A percentile compares a stretch with the other conserved stretches of the same genome.
These are phyloP conservation scores for Brenthis daphne DNA, from an alignment of 2,888 invertebrate genomes.

Conservation along the genomic window DNA sequence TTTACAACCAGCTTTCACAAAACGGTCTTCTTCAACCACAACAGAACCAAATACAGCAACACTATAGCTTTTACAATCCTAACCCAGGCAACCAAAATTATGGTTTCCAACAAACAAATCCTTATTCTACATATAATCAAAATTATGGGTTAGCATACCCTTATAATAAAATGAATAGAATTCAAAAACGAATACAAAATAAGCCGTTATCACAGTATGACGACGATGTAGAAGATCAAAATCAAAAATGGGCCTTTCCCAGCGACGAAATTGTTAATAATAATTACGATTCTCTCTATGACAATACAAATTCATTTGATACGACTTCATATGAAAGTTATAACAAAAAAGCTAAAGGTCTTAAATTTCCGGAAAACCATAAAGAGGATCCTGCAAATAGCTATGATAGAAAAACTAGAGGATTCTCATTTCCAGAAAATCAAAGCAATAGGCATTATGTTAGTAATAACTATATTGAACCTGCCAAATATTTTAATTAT, in stretches of 20 bases:
- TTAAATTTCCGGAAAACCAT: conserved; percentile 45
- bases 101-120: conserved; percentile 42
- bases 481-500: conserved; percentile 8
- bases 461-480: conserved; percentile 14
- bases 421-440: conserved; percentile 44
- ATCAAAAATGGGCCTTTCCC: conserved; percentile 61
- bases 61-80: conserved; percentile 39
- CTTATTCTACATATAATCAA: conserved; percentile 35
- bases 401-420: conserved; percentile 36
- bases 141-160: conserved; percentile 36
- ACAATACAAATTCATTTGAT: conserved; percentile 20
- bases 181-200: conserved; percentile 66
- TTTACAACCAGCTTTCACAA: conserved; percentile 60
- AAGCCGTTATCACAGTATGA: conserved; percentile 45
- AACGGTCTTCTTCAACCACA: conserved; percentile 45
- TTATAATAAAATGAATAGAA: conserved; percentile 50
- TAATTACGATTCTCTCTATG: conserved; percentile 16
- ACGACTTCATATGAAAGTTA: conserved; percentile 25
- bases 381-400: conserved; percentile 31
- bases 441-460: conserved; percentile 15
- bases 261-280: conserved; percentile 38
- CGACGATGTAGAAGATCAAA: conserved; percentile 41
- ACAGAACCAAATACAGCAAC: conserved; percentile 31
- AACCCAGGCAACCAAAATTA: conserved; percentile 43
- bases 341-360: conserved; percentile 40